Evolutionary conservation across 2,888 invertebrate species (phyloP), one percentile per base, ranked within the genome.

Genomic region (Girardia tigrina): DNA sequence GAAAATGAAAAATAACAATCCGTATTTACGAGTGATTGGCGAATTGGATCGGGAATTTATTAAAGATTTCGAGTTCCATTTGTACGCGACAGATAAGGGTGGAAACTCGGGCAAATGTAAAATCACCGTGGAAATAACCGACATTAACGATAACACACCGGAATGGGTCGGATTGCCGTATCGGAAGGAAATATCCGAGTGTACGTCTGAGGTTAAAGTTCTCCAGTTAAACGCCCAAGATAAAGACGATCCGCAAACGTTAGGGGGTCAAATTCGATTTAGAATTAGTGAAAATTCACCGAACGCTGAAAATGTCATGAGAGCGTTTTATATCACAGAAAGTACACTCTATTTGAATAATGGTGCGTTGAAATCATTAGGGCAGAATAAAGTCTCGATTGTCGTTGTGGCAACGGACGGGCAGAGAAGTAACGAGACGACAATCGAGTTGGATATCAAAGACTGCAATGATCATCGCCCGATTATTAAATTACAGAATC

Each of bases 11-110:
- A 56, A 56, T 56, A 4, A n/a, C 4, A 56, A 56, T 56, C 56
- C 56, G 4, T 56, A 56, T 56, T 56, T 56, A 23, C n/a, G n/a
- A 56, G 29, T 78, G 12, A 71, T 75, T 0, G 73, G 72, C 12
- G 75, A 77, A 0, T 78, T 79, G 26, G 76, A 80, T 72, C 78
- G 77, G 74, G 80, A 80, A 71, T 72, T 29, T 12, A 77, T 78
- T 6, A 75, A 77, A 0, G 6, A 72, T 1, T 70, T 79, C 8
- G 72, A 78, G 29, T 23, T 80, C 26, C 77, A 77, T 0, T 29
- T 80, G 8, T 69, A 29, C n/a, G 80, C 79, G 1, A 75, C 42
- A n/a, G 80, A 80, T 77, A 77, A 27, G 4, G 26, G 70, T 8
- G 78, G 78, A 23, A 75, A 77, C 27, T 26, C 70, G 4, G 71